These are phyloP conservation scores for Tychaedon coryphoeus DNA, from an alignment of 2,113 vertebrate genomes.

Conservation along the genomic window DNA sequence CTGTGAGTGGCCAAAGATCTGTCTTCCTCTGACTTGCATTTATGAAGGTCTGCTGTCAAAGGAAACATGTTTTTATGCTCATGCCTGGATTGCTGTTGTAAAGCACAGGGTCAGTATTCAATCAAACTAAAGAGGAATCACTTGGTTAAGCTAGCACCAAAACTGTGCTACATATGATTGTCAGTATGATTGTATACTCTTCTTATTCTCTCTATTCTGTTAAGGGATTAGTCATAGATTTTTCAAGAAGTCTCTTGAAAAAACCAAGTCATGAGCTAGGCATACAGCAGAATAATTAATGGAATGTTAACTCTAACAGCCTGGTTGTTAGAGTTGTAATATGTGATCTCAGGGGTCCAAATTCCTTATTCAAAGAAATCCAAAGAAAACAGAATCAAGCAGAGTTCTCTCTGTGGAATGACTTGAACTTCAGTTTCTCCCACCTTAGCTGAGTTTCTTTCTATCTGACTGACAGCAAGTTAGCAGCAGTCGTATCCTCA, in stretches of 20 bases:
- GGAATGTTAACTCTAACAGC: background rate
- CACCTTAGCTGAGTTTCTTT: background rate
- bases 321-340: background rate
- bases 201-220: background rate
- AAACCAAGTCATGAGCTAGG: background rate
- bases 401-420: background rate
- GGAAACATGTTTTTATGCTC: accelerated
- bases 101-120: background rate
- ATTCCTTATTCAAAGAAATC: background rate
- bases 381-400: background rate
- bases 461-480: background rate
- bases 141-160: background rate
- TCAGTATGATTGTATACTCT: background rate
- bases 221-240: background rate
- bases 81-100: background rate
- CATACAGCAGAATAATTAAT: background rate
- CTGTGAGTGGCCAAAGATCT: background rate
- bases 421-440: background rate
- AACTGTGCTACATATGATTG: background rate
- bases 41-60: background rate
- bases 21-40: background rate
- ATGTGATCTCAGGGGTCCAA: background rate
- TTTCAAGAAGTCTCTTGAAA: background rate
- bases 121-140: background rate
- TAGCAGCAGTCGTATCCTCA: background rate